phyloP scores from a whole-genome alignment of 2,888 invertebrate species.

The Colletes collaris region DNA sequence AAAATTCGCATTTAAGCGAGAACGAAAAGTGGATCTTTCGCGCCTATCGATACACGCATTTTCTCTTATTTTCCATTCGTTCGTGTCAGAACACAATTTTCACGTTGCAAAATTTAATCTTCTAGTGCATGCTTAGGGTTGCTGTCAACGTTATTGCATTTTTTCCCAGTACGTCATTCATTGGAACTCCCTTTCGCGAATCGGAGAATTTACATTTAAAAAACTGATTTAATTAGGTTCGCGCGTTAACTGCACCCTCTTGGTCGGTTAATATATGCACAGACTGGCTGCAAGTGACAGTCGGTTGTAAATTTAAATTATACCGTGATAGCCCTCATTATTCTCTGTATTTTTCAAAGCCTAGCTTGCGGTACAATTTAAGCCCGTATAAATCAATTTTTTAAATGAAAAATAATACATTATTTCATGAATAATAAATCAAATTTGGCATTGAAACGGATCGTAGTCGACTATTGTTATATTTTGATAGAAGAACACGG shows the following conservation, averaged over 20 bases:
- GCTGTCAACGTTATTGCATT: too few species aligned
- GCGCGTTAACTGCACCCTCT: not conserved
- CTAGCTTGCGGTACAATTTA: not conserved
- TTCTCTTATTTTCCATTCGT: not conserved
- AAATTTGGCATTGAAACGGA: not conserved
- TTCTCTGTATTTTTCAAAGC: too few species aligned
- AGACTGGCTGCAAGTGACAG: slow-evolving; percentile 6
- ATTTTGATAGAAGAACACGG: not conserved
- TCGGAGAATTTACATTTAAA: not conserved
- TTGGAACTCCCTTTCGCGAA: too few species aligned
- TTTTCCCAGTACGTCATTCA: too few species aligned
- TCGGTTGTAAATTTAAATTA: slow-evolving; percentile 10
- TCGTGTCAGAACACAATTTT: slow-evolving; percentile 4
- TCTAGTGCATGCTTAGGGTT: too few species aligned
- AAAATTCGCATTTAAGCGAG: slow-evolving; percentile 9
- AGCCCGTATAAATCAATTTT: not conserved
- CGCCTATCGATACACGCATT: not conserved
- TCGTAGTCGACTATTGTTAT: not conserved
- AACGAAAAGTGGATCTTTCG: not conserved
- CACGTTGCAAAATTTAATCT: not conserved
- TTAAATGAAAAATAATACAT: not conserved
- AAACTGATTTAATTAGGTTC: not conserved
- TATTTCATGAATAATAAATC: not conserved
- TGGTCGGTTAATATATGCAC: not conserved
- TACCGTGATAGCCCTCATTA: not conserved